Evolutionary conservation across 1,140 invertebrate species (phyloP).

Genomic region (Theocolax elegans): DNA sequence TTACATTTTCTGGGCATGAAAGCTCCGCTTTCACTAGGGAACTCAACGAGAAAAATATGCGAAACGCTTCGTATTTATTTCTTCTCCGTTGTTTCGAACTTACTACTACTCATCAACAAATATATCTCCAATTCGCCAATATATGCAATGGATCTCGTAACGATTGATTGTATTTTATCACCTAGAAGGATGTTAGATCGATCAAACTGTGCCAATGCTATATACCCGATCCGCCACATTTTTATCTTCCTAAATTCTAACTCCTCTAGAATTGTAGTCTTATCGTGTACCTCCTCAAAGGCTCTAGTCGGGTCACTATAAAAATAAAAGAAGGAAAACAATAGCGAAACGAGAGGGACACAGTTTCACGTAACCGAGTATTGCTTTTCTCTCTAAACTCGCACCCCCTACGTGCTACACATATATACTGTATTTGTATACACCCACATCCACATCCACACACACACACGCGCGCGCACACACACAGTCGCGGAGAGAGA

Average conservation of each 20-base stretch:
- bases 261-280: constrained; percentile 62
- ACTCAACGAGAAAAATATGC: no score
- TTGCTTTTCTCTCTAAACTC: neutral
- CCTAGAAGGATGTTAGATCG: no score
- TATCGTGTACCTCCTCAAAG: constrained; percentile 51
- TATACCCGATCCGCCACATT: no score
- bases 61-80: no score
- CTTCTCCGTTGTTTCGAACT: no score
- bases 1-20: neutral
- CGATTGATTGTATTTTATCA: no score
- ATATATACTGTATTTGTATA: neutral
- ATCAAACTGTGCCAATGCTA: no score
- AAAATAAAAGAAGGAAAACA: constrained; percentile 27
- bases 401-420: neutral
- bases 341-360: constrained; percentile 23
- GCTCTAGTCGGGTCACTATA: neutral
- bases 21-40: neutral
- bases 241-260: constrained; percentile 60
- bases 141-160: no score
- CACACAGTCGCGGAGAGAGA: constrained; percentile 51
- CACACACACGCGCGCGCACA: neutral
- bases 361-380: constrained; percentile 28
- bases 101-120: no score
- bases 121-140: no score
- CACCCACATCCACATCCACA: neutral